Conservation (phyloP, 2,113 vertebrate species). For the Strix uralensis region DNA sequence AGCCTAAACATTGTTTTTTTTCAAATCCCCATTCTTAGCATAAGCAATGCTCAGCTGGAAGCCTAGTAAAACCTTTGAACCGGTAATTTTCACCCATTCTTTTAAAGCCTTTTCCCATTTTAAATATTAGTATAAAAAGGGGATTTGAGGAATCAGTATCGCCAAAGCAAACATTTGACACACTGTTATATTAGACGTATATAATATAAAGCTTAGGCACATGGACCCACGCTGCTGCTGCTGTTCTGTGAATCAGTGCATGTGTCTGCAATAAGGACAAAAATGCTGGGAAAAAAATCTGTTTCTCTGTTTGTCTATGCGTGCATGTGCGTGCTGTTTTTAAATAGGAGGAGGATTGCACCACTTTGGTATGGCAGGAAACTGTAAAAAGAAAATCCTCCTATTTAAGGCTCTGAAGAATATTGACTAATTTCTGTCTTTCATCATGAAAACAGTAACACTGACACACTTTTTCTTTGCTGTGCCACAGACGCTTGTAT, state of each 20-base stretch:
- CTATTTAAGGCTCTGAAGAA: not conserved
- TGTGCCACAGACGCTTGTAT: not conserved
- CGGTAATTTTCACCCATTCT: conserved; percentile 70
- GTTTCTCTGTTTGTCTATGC: conserved; percentile 29
- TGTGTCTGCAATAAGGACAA: conserved; percentile 44
- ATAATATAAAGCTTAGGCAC: conserved; percentile 49
- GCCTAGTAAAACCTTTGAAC: conserved; percentile 64
- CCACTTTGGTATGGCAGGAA: not conserved
- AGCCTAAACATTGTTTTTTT: not conserved
- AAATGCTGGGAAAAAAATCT: conserved; percentile 41
- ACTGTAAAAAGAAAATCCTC: not conserved
- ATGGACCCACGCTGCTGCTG: not conserved
- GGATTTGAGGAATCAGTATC: conserved; percentile 64
- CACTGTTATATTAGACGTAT: conserved; percentile 62
- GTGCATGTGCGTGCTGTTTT: not conserved
- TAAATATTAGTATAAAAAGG: conserved; percentile 75
- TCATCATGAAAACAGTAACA: not conserved
- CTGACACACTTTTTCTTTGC: not conserved
- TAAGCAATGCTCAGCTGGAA: conserved; percentile 28
- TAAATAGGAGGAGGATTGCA: not conserved
- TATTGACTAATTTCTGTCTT: not conserved
- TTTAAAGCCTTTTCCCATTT: conserved; percentile 75
- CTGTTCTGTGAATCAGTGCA: conserved; percentile 1
- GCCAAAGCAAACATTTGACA: conserved; percentile 77
- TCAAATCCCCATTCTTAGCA: conserved; percentile 14